phyloP scores from a whole-genome alignment of 2,113 vertebrate genomes.

The Oryzias curvinotus region DNA sequence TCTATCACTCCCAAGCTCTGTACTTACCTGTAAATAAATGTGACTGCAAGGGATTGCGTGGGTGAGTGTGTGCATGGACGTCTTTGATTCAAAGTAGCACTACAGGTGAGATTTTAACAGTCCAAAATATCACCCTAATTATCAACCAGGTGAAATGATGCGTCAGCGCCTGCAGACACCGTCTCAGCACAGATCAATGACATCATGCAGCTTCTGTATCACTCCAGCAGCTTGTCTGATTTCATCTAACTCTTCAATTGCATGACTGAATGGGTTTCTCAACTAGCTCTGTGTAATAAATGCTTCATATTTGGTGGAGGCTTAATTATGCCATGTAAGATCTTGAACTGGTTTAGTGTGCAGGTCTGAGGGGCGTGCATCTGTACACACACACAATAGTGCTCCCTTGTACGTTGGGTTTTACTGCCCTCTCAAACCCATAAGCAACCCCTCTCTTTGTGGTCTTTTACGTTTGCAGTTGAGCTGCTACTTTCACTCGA shows the following conservation, averaged over 20 bases:
- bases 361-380: background rate
- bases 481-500: background rate
- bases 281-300: slow-evolving; percentile 16
- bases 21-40: slow-evolving; percentile 36
- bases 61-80: slow-evolving; percentile 37
- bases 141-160: too few species aligned
- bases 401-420: slow-evolving; percentile 1
- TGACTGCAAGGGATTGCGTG: slow-evolving; percentile 30
- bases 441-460: slow-evolving; percentile 59
- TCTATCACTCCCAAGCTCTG: slow-evolving; percentile 32
- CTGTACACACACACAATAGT: background rate
- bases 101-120: background rate
- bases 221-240: slow-evolving; percentile 5
- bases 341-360: background rate
- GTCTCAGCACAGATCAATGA: background rate
- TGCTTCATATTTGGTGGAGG: background rate
- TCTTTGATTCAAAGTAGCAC: slow-evolving; percentile 32
- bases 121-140: slow-evolving; percentile 16
- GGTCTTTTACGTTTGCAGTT: slow-evolving; percentile 34
- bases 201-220: slow-evolving; percentile 17
- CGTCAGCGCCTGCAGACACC: too few species aligned
- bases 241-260: slow-evolving; percentile 31
- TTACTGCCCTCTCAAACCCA: slow-evolving; percentile 7
- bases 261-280: slow-evolving; percentile 35
- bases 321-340: background rate